Conservation (phyloP, 2,888 invertebrate genomes). For the Ecdyonurus torrentis region DNA sequence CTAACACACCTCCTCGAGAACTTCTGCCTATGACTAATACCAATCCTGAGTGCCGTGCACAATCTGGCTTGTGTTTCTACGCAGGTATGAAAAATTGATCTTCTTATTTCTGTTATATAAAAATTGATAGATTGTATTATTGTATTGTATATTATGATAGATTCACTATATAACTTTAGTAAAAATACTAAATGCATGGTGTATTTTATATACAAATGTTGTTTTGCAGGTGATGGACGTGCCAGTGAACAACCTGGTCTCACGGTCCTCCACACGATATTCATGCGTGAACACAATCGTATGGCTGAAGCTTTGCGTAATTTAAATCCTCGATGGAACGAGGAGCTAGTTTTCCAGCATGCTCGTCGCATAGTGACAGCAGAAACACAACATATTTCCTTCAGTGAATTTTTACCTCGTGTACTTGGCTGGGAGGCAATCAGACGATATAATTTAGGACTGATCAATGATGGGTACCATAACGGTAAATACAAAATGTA, state of each 20-base stretch:
- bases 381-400: conserved; percentile 62
- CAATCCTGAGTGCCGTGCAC: conserved; percentile 77
- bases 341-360: conserved; percentile 69
- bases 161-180: too few species aligned
- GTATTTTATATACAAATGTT: neutral
- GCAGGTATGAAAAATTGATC: conserved; percentile 46
- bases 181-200: neutral
- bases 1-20: conserved; percentile 37
- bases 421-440: conserved; percentile 81
- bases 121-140: too few species aligned
- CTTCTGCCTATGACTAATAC: conserved; percentile 58
- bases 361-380: conserved; percentile 62
- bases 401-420: conserved; percentile 80
- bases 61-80: conserved; percentile 72
- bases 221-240: conserved; percentile 53
- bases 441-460: conserved; percentile 70
- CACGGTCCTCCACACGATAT: conserved; percentile 75
- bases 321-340: conserved; percentile 80
- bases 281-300: conserved; percentile 79
- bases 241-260: conserved; percentile 86
- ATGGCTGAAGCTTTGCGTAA: conserved; percentile 58
- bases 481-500: conserved; percentile 43
- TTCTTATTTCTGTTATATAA: too few species aligned
- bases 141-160: too few species aligned
- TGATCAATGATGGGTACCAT: conserved; percentile 69